Evolutionary conservation across 1,140 invertebrate species (phyloP), one percentile per base, ranked within the genome.

Genomic region (Aleiodes sp.): DNA sequence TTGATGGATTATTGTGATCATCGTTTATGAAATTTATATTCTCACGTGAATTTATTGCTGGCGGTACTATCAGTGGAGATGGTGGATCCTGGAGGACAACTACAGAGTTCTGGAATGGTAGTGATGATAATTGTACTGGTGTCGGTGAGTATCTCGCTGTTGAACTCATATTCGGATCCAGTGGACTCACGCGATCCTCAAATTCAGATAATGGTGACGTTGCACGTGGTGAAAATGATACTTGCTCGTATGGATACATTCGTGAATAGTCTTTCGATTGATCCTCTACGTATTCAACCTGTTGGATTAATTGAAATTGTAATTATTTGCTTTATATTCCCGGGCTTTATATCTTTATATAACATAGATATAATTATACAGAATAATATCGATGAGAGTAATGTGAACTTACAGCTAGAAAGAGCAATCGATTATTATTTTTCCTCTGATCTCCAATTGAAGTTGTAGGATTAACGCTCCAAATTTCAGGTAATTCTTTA

Each of bases 141-240:
- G 88, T 87, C 0, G 88, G 87, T 16, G 87, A 89, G 74, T 89
- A 89, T 66, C 84, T 81, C 0, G 88, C 88, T 8, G 87, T 82
- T 9, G 88, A 89, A 74, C 88, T 87, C 88, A 90, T 88, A 72
- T 89, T 89, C 1, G 88, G 88, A 75, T 90, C 88, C 68, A 89
- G 78, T 4, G 88, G 87, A 73, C 87, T 89, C 4, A 89, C 88
- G 35, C 86, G 83, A 65, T 88, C 86, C 37, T 88, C 86, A 71
- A 88, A 88, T 35, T 89, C 87, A 0, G 84, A 84, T 21, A 84
- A 80, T n/a, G 84, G 83, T 41, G 87, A 85, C 2, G 84, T 76
- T 4, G 85, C 75, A 63, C 84, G 76, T 0, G 85, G 81, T 1
- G 83, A 84, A 73, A 87, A 86, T 6, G 82, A 80, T 62, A 84